A percentile compares a stretch with the other conserved stretches of the same genome.
These are phyloP conservation scores for Apodemia mormo DNA, from an alignment of 2,888 invertebrate genomes.

Conservation along the genomic window DNA sequence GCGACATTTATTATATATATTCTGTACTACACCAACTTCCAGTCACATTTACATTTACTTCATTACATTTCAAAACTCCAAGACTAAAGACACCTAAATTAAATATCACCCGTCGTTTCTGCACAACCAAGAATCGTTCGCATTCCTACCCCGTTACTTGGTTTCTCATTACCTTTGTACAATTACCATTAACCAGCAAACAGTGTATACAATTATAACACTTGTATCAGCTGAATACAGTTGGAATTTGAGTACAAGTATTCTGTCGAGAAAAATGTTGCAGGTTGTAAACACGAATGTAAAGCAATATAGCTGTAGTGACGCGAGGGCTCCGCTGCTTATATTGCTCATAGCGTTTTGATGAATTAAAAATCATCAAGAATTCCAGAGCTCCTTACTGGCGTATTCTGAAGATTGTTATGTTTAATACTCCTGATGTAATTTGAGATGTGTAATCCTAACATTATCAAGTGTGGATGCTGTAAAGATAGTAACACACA, in stretches of 20 bases:
- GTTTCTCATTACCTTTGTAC: slow-evolving; percentile 13
- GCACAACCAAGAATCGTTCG: background rate
- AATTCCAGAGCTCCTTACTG: background rate
- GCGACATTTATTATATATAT: too few relatives aligned
- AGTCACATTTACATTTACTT: too few relatives aligned
- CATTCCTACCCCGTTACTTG: slow-evolving; percentile 1
- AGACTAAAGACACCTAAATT: background rate
- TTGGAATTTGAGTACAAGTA: background rate
- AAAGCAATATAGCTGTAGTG: background rate
- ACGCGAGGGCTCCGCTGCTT: background rate
- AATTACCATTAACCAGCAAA: background rate
- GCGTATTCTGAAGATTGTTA: background rate
- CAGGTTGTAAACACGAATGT: slow-evolving; percentile 13
- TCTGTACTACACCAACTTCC: too few relatives aligned
- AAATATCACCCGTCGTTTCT: slow-evolving; percentile 1
- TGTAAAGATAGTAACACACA: too few relatives aligned
- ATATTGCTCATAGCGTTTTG: slow-evolving; percentile 6
- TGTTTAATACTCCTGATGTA: background rate
- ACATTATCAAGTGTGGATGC: background rate
- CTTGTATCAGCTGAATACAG: background rate
- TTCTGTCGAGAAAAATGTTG: background rate
- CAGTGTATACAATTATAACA: background rate
- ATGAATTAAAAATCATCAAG: slow-evolving; percentile 3
- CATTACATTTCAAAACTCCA: background rate
- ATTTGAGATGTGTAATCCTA: background rate